Evolutionary conservation across 2,888 invertebrate species (phyloP).

Genomic region (Heliconius hortense): DNA sequence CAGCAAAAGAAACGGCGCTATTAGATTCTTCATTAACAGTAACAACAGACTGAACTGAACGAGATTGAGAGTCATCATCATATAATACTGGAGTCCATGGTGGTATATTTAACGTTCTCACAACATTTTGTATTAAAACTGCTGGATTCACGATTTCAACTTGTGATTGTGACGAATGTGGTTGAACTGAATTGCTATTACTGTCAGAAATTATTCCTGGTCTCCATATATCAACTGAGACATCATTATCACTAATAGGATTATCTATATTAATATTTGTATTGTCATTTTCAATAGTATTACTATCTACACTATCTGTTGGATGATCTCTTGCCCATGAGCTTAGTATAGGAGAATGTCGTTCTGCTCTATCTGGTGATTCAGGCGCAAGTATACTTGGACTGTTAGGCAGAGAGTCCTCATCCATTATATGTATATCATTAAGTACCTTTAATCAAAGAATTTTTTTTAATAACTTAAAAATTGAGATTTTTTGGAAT

Average conservation of each 20-base stretch:
- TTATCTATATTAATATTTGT: constrained; percentile 19
- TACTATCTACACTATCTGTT: neutral
- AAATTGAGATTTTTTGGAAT: neutral
- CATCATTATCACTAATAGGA: neutral
- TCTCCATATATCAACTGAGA: constrained; percentile 7
- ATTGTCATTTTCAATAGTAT: neutral
- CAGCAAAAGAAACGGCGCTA: constrained; percentile 48
- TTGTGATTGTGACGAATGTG: constrained; percentile 29
- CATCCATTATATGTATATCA: constrained; percentile 35
- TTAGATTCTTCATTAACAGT: constrained; percentile 49
- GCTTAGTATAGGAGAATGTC: neutral
- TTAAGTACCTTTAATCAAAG: constrained; percentile 22
- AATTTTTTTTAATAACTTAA: too few species aligned
- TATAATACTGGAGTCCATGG: constrained; percentile 36
- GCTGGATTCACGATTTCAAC: constrained; percentile 2
- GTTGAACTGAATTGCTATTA: constrained; percentile 5
- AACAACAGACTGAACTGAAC: constrained; percentile 43
- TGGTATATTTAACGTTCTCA: constrained; percentile 23
- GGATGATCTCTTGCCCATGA: constrained; percentile 6
- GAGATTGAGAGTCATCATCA: constrained; percentile 45
- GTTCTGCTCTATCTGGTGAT: constrained; percentile 47
- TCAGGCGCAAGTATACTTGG: constrained; percentile 46
- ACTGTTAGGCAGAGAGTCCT: constrained; percentile 38
- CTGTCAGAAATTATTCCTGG: neutral
- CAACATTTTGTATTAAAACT: constrained; percentile 17